Evolutionary conservation across 2,888 invertebrate genomes (phyloP).

Genomic region (Boloria euphrosyne): DNA sequence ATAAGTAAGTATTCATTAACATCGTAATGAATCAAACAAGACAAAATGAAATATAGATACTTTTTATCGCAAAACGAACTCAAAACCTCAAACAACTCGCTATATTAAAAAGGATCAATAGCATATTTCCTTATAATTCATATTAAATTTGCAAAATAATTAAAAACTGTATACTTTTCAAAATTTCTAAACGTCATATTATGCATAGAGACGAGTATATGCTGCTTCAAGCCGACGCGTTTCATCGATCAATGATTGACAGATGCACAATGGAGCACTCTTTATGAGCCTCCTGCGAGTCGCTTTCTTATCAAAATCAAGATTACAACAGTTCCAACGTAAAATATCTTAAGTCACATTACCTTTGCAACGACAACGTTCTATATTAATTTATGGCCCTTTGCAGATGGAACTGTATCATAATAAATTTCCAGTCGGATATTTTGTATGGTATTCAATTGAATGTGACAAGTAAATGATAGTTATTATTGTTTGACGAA

Average conservation of each 20-base stretch:
- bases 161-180: background rate
- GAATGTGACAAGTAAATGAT: constrained; percentile 60
- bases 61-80: too few species aligned
- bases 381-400: constrained; percentile 26
- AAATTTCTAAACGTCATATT: background rate
- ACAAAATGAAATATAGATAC: too few species aligned
- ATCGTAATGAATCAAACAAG: too few species aligned
- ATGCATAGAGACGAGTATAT: constrained; percentile 16
- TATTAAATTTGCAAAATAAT: too few species aligned
- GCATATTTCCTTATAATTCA: too few species aligned
- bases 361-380: constrained; percentile 42
- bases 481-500: constrained; percentile 57
- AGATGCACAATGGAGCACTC: constrained; percentile 60
- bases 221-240: constrained; percentile 37
- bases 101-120: too few species aligned
- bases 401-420: constrained; percentile 41
- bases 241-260: constrained; percentile 64
- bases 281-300: constrained; percentile 47
- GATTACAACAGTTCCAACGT: constrained; percentile 44
- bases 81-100: too few species aligned
- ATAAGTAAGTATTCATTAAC: too few species aligned
- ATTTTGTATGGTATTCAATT: constrained; percentile 31
- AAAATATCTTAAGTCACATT: constrained; percentile 33
- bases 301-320: constrained; percentile 57
- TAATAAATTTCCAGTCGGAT: constrained; percentile 33